Base-by-base conservation (phyloP, 2,888 invertebrate species). In the Phytoseiulus persimilis region DNA sequence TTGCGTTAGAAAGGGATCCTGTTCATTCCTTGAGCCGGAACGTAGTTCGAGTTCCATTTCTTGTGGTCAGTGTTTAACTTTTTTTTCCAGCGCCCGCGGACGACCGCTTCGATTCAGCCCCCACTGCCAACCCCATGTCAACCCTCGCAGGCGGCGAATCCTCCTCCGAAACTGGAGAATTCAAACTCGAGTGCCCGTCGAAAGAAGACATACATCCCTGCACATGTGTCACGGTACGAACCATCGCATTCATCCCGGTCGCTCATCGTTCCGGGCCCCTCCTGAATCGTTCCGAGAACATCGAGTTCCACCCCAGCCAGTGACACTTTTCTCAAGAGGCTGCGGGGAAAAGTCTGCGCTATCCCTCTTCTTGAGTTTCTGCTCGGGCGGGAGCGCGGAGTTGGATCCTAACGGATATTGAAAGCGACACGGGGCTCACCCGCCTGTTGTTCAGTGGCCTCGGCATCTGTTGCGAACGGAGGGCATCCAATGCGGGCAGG, bases 111-210 rank as follows among this genome's bases (percentile, higher is more conserved):
- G 87, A 87, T 33, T 87, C 87, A 32, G 32, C 87, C 31, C 87
- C 87, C 0, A 87, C 87, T 9, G 33, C 31, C 9, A 87, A 87
- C 14, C 87, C 87, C 5, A 45, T 87, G n/a, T 28, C 45, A 11
- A 45, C 87, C n/a, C 23, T 87, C 31, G 87, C 87, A n/a, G 87
- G 87, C 33, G 87, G 39, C 87, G 87, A 87, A 87, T 39, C 87
- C n/a, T 87, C 87, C 6, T 39, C 87, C 11, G 87, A 87, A 23
- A 45, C 6, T 23, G n/a, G n/a, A 31, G 87, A 87, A 32, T 87
- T 31, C 32, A 31, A 39, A n/a, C 87, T 87, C 39, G 87, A 33
- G 14, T 87, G 87, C n/a, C 87, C 87, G n/a, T n/a, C 87, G 33
- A 87, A 87, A 23, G 87, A 87, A n/a, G 39, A 87, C 11, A 87